Conservation (phyloP, 2,797 vertebrate species). For the Loriculus beryllinus region DNA sequence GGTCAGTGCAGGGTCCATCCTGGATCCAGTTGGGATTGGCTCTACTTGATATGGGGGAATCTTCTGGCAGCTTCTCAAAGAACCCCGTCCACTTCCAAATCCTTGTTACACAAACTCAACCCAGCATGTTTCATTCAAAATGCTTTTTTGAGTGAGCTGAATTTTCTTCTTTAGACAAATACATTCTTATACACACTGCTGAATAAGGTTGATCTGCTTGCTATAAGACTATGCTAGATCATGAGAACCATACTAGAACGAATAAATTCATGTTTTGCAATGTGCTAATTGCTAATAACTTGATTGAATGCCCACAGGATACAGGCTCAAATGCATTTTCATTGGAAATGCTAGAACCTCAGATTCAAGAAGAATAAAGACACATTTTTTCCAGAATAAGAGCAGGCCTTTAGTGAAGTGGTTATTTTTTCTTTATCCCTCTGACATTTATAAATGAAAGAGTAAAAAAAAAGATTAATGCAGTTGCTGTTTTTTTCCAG, state of each 20-base stretch:
- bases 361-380: neutral
- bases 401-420: neutral
- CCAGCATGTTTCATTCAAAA: neutral
- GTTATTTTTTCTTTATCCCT: neutral
- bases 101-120: fast-evolving
- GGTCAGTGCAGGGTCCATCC: fast-evolving
- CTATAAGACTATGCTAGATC: neutral
- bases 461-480: neutral
- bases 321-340: neutral
- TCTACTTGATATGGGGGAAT: fast-evolving
- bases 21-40: fast-evolving
- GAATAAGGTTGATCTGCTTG: neutral
- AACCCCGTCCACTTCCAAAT: fast-evolving
- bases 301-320: neutral
- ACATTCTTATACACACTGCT: neutral
- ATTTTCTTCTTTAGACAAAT: neutral
- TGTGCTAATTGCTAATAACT: neutral
- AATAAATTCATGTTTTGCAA: neutral
- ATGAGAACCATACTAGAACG: neutral
- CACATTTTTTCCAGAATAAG: neutral
- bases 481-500: neutral
- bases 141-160: neutral
- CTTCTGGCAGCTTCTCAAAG: neutral
- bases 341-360: neutral
- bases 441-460: slow-evolving; percentile 16